Conservation (phyloP, 1,140 invertebrate genomes). For the Drosophila ironensis region DNA sequence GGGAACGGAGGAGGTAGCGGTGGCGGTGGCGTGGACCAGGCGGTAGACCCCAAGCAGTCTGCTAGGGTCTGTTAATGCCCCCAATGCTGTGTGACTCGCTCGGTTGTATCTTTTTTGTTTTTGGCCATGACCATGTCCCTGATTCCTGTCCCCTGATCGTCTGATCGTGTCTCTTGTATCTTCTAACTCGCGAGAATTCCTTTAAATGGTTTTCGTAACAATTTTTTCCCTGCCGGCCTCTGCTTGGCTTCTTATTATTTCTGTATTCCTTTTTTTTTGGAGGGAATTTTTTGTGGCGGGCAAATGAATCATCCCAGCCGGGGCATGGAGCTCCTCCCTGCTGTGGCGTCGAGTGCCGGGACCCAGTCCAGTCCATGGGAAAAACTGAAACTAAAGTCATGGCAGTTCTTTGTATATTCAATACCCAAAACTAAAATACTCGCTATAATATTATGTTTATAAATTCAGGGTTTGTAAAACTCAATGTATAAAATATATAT, state of each 20-base stretch:
- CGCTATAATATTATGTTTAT: too few relatives aligned
- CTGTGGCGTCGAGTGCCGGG: slow-evolving; percentile 69
- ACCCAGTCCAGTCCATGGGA: slow-evolving; percentile 17
- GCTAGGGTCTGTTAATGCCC: slow-evolving; percentile 59
- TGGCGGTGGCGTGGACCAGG: not conserved
- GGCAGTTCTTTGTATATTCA: too few relatives aligned
- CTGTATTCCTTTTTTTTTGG: slow-evolving; percentile 14
- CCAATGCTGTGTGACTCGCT: slow-evolving; percentile 16
- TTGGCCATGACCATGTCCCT: slow-evolving; percentile 53
- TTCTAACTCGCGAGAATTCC: slow-evolving; percentile 75
- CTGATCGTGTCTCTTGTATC: slow-evolving; percentile 60
- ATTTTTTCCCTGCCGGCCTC: slow-evolving; percentile 40
- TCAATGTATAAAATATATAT: too few relatives aligned
- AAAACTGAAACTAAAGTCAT: slow-evolving; percentile 3
- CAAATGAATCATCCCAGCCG: slow-evolving; percentile 73
- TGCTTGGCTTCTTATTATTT: slow-evolving; percentile 25
- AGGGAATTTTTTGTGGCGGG: slow-evolving; percentile 17
- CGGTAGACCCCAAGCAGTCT: slow-evolving; percentile 78
- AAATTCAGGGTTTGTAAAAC: too few relatives aligned
- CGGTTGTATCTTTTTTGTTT: slow-evolving; percentile 25
- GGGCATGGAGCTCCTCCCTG: slow-evolving; percentile 67
- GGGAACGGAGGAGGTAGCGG: not conserved
- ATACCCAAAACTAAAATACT: too few relatives aligned
- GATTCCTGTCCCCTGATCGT: slow-evolving; percentile 22
- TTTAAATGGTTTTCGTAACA: slow-evolving; percentile 74